Conservation (phyloP, 2,113 vertebrate species). For the Hippolais icterina region DNA sequence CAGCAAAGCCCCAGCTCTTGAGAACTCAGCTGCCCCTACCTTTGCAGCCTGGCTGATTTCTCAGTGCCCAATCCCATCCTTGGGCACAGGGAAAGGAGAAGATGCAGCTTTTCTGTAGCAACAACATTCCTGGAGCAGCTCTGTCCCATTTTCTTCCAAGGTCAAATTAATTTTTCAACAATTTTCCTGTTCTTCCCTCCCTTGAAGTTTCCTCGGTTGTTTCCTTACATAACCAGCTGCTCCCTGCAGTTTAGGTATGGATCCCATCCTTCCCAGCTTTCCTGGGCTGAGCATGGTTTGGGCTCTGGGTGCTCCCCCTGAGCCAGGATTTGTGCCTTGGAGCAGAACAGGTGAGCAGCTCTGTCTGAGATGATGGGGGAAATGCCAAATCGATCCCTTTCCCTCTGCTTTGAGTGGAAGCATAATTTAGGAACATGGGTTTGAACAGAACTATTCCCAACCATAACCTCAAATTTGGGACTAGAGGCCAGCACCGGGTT, state of each 20-base stretch:
- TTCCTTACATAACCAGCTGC: not conserved
- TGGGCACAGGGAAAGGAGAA: not conserved
- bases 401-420: not conserved
- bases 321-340: not conserved
- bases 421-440: not conserved
- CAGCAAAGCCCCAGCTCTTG: not conserved
- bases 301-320: not conserved
- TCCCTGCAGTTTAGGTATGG: not conserved
- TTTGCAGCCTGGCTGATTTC: not conserved
- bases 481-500: not conserved
- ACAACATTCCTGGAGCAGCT: not conserved
- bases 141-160: slow-evolving; percentile 28
- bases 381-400: not conserved
- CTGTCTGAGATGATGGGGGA: not conserved
- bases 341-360: not conserved
- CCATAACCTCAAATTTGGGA: not conserved
- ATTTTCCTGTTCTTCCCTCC: not conserved
- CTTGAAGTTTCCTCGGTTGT: not conserved
- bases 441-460: not conserved
- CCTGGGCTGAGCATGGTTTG: not conserved
- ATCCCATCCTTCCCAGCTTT: not conserved
- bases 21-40: not conserved
- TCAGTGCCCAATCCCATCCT: not conserved
- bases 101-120: not conserved
- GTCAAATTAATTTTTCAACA: slow-evolving; percentile 42